These are phyloP conservation scores for Coregonus sp. DNA, from an alignment of 2,797 vertebrate genomes.

Conservation along the genomic window DNA sequence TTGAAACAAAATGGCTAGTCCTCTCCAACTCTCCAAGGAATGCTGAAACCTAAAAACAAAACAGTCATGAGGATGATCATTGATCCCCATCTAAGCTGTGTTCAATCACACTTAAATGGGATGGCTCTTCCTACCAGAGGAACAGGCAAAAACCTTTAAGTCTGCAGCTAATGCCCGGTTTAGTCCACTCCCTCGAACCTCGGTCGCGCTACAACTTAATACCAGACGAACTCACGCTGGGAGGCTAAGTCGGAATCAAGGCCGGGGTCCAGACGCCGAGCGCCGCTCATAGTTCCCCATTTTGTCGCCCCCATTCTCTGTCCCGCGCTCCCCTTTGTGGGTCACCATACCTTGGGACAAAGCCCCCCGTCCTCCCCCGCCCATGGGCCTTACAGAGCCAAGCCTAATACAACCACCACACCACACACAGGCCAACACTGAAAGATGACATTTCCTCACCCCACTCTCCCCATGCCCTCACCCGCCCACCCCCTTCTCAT, in stretches of 20 bases:
- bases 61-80: constrained; percentile 80
- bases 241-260: constrained; percentile 55
- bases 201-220: constrained; percentile 68
- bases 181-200: constrained; percentile 55
- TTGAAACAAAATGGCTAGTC: constrained; percentile 68
- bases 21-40: constrained; percentile 62
- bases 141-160: constrained; percentile 79
- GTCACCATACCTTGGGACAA: constrained; percentile 55
- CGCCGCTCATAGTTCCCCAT: constrained; percentile 54
- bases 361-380: constrained; percentile 61
- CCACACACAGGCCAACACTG: constrained; percentile 46
- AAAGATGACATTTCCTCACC: constrained; percentile 47
- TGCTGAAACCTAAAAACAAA: constrained; percentile 74
- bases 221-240: constrained; percentile 64
- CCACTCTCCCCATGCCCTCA: constrained; percentile 16
- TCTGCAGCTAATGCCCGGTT: constrained; percentile 78
- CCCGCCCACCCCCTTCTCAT: constrained; percentile 43
- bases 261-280: constrained; percentile 59
- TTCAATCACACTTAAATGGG: constrained; percentile 81
- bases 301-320: constrained; percentile 57
- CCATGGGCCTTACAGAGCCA: constrained; percentile 36
- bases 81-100: constrained; percentile 80
- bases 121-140: constrained; percentile 74
- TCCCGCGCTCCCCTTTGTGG: constrained; percentile 20
- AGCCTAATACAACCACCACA: constrained; percentile 36